A percentile compares a stretch with the other conserved stretches of the same genome.
These are phyloP conservation scores for Acronicta alni DNA, from an alignment of 2,888 invertebrate genomes.

Conservation along the genomic window DNA sequence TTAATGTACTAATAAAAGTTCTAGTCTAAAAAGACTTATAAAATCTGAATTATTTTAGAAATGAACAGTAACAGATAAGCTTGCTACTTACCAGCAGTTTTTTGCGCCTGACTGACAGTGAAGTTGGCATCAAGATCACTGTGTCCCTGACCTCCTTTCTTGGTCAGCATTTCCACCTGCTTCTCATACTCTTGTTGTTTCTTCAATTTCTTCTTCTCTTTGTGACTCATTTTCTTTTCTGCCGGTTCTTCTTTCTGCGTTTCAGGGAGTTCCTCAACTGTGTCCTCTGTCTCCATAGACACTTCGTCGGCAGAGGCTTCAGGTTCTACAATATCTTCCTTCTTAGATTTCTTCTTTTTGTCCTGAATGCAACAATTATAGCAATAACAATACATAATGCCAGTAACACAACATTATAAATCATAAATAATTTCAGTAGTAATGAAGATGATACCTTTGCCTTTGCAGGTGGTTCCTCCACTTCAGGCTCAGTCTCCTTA, in stretches of 20 bases:
- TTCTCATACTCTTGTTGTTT: slow-evolving; percentile 96
- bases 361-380: slow-evolving; percentile 55
- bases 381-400: no score
- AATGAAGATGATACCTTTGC: slow-evolving; percentile 59
- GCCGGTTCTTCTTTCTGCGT: slow-evolving; percentile 74
- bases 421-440: not conserved
- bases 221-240: slow-evolving; percentile 95
- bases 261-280: slow-evolving; percentile 66
- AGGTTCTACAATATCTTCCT: slow-evolving; percentile 58
- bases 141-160: slow-evolving; percentile 96
- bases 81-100: slow-evolving; percentile 88
- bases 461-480: slow-evolving; percentile 62
- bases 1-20: no score
- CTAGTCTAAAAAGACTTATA: no score
- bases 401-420: not conserved
- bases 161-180: slow-evolving; percentile 95
- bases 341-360: slow-evolving; percentile 66
- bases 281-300: slow-evolving; percentile 66
- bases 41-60: no score
- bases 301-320: slow-evolving; percentile 66
- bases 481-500: slow-evolving; percentile 75
- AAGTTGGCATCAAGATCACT: slow-evolving; percentile 98
- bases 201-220: slow-evolving; percentile 97
- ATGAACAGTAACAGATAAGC: not conserved
- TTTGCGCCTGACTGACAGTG: slow-evolving; percentile 96